These are phyloP conservation scores for Spizella passerina DNA, from an alignment of 2,797 vertebrate genomes.

Conservation along the genomic window DNA sequence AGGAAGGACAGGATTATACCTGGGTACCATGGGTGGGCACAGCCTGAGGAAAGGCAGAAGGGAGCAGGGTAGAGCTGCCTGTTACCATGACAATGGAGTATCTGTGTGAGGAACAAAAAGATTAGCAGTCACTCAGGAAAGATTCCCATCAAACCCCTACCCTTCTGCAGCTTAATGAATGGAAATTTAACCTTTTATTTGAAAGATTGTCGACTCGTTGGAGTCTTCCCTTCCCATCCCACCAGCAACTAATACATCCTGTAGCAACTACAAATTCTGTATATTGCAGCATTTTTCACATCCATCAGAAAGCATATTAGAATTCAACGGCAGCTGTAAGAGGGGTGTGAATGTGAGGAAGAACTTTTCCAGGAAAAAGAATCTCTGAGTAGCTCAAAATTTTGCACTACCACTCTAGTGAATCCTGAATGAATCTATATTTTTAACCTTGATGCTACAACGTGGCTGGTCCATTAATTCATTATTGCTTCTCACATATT, in stretches of 20 bases:
- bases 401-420: not conserved
- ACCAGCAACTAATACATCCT: not conserved
- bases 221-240: not conserved
- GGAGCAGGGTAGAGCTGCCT: not conserved
- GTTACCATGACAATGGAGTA: slow-evolving; percentile 51
- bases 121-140: slow-evolving; percentile 4
- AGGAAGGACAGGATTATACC: not conserved
- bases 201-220: not conserved
- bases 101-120: not conserved
- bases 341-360: not conserved
- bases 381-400: not conserved
- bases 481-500: not conserved
- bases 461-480: not conserved
- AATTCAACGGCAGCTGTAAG: not conserved
- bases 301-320: not conserved
- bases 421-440: not conserved
- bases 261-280: not conserved
- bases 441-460: not conserved
- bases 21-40: not conserved
- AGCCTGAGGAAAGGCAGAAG: not conserved
- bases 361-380: not conserved
- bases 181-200: not conserved
- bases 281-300: not conserved
- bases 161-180: not conserved
- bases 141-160: not conserved